A percentile compares a stretch with the other conserved stretches of the same genome.
Conservation (phyloP, 2,113 vertebrate species). For the Nesoenas mayeri region DNA sequence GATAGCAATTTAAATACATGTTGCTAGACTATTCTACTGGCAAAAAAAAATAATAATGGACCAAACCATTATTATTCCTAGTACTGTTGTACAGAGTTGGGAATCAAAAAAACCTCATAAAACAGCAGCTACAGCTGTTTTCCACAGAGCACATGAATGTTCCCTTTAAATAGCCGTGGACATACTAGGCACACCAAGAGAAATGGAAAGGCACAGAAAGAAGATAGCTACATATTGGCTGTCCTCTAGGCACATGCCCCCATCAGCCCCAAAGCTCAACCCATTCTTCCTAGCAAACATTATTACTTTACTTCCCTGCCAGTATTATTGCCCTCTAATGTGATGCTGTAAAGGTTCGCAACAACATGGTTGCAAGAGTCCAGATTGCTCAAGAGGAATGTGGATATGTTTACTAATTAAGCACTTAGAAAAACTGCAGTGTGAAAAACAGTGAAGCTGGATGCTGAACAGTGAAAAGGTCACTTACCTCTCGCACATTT, state of each 20-base stretch:
- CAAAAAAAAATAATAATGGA: not conserved
- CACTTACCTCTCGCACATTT: not conserved
- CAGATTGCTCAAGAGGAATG: not conserved
- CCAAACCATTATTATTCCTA: not conserved
- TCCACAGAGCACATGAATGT: not conserved
- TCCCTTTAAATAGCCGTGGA: not conserved
- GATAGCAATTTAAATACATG: not conserved
- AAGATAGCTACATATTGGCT: not conserved
- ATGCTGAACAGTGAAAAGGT: not conserved
- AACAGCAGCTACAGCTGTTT: not conserved
- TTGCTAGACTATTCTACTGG: not conserved
- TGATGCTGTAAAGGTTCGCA: not conserved
- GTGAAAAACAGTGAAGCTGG: not conserved
- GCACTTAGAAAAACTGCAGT: not conserved
- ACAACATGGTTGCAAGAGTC: not conserved
- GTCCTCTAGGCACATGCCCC: not conserved
- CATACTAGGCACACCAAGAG: not conserved
- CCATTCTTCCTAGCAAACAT: not conserved
- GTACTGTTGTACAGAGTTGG: not conserved
- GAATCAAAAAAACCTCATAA: not conserved
- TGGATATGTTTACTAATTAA: not conserved
- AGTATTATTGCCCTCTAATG: not conserved
- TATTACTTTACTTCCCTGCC: not conserved
- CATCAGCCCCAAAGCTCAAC: not conserved
- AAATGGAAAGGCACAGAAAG: not conserved